Percentiles rank a stretch among this genome's conserved stretches.
Evolutionary conservation across 2,113 vertebrate genomes (phyloP).

Genomic region (Synchiropus splendidus): DNA sequence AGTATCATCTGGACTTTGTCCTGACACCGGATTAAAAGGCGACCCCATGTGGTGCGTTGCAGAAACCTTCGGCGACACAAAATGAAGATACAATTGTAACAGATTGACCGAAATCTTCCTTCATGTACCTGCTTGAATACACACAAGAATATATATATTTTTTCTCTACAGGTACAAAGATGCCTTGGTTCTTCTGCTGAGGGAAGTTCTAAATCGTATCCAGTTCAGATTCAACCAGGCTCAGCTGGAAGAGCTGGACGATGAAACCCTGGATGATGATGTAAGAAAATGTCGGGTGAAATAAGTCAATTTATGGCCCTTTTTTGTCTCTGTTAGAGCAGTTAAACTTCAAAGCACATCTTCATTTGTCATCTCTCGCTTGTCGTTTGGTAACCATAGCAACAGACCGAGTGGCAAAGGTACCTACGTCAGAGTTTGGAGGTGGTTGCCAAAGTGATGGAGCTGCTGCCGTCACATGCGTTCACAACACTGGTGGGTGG

Average conservation of each 20-base stretch:
- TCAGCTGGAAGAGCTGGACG: slow-evolving; percentile 93
- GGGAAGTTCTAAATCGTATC: slow-evolving; percentile 90
- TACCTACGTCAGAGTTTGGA: slow-evolving; percentile 98
- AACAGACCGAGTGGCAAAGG: slow-evolving; percentile 97
- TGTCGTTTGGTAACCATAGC: slow-evolving; percentile 62
- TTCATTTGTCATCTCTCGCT: slow-evolving; percentile 9
- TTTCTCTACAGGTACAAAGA: slow-evolving; percentile 95
- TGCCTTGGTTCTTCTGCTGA: slow-evolving; percentile 84
- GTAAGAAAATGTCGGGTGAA: slow-evolving; percentile 63
- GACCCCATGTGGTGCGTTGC: too few relatives aligned
- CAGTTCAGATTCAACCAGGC: slow-evolving; percentile 97
- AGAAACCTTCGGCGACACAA: too few relatives aligned
- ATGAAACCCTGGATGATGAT: slow-evolving; percentile 93
- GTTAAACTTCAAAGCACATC: background rate
- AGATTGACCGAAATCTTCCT: too few relatives aligned
- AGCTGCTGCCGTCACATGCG: slow-evolving; percentile 91
- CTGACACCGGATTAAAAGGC: too few relatives aligned
- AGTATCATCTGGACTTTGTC: too few relatives aligned
- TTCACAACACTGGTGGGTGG: slow-evolving; percentile 85
- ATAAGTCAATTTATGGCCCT: background rate
- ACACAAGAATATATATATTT: too few relatives aligned
- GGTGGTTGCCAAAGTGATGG: slow-evolving; percentile 98
- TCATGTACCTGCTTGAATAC: too few relatives aligned
- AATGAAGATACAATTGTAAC: too few relatives aligned
- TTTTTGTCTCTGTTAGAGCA: background rate